Conservation (phyloP, 2,113 vertebrate genomes). For the Elgaria multicarinata region DNA sequence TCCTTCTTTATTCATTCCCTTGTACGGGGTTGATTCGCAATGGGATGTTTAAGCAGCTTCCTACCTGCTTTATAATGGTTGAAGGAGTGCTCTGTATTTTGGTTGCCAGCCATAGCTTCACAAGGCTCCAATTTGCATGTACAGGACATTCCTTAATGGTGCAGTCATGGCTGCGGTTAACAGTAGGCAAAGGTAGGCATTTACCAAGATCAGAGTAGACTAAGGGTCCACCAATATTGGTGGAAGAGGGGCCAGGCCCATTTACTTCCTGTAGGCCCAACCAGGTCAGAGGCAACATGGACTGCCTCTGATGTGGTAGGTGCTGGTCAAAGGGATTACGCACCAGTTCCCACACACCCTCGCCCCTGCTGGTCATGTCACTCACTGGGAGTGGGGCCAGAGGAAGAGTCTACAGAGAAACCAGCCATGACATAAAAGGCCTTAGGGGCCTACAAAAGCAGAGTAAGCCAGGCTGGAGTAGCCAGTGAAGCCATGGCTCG, state of each 20-base stretch:
- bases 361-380: neutral
- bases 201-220: too few relatives aligned
- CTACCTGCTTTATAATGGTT: accelerated
- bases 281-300: neutral
- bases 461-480: neutral
- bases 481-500: neutral
- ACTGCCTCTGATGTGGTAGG: neutral
- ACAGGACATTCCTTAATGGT: neutral
- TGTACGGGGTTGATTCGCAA: neutral
- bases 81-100: neutral
- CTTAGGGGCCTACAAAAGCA: neutral
- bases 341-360: neutral
- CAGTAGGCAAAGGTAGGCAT: neutral
- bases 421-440: neutral
- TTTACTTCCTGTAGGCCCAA: neutral
- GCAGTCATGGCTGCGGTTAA: neutral
- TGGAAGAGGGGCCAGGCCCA: neutral
- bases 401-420: neutral
- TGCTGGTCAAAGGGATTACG: neutral
- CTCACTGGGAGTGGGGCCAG: neutral
- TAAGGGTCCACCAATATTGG: neutral
- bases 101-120: neutral
- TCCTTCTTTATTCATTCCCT: neutral
- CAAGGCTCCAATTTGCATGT: neutral
- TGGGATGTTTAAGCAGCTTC: neutral